Conservation (phyloP, 2,113 vertebrate genomes). For the Oryctolagus cuniculus region DNA sequence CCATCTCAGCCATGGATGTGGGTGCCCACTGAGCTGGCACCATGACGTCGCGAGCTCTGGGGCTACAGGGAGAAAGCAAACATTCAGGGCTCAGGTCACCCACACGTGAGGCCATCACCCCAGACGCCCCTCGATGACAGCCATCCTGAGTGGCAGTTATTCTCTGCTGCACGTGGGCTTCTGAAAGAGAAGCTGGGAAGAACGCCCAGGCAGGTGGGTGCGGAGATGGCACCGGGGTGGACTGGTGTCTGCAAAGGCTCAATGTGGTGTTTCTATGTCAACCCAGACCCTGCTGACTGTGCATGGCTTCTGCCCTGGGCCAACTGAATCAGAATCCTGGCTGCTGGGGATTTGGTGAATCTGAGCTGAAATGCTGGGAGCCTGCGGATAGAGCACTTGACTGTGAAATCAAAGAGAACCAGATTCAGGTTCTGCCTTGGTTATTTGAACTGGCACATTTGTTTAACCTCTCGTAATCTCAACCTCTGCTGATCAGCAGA, state of each 20-base stretch:
- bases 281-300: neutral
- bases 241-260: neutral
- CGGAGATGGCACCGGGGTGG: neutral
- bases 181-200: neutral
- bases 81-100: neutral
- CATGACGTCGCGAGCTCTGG: neutral
- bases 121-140: neutral
- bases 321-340: neutral
- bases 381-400: neutral
- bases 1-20: neutral
- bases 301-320: neutral
- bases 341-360: neutral
- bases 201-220: neutral
- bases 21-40: no score
- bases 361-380: neutral
- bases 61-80: neutral
- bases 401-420: constrained; percentile 12
- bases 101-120: neutral
- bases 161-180: neutral
- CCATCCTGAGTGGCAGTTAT: neutral
- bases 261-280: neutral
- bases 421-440: neutral
- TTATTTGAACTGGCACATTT: neutral
- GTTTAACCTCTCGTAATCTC: neutral
- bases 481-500: neutral